Evolutionary conservation across 2,888 invertebrate genomes (phyloP).

Genomic region (Stratiomys singularior): DNA sequence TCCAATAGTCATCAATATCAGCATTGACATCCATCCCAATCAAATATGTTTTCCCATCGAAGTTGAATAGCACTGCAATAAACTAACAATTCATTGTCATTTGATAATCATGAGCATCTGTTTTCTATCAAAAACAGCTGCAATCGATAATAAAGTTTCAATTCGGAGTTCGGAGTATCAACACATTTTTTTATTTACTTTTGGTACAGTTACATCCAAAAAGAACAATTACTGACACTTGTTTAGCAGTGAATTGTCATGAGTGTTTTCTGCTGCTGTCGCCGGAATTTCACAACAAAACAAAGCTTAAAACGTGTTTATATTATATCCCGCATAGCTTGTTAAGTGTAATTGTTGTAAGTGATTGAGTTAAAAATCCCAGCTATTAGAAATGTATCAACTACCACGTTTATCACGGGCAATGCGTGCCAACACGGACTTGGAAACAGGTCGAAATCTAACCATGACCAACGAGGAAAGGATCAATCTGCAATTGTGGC

Average conservation of each 20-base stretch:
- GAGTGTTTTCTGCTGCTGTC: background rate
- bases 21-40: conserved; percentile 57
- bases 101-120: background rate
- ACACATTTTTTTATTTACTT: background rate
- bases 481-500: conserved; percentile 52
- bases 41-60: background rate
- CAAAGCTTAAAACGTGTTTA: conserved; percentile 3
- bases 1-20: conserved; percentile 82
- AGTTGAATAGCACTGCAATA: background rate
- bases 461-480: conserved; percentile 51
- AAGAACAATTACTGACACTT: conserved; percentile 16
- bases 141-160: conserved; percentile 26
- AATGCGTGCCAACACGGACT: conserved; percentile 71
- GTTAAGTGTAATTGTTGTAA: background rate
- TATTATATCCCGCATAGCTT: background rate
- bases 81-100: background rate
- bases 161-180: conserved; percentile 11
- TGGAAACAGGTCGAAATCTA: conserved; percentile 63
- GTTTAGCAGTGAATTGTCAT: background rate
- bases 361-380: background rate
- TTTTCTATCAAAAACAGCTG: conserved; percentile 25
- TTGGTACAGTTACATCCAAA: conserved; percentile 16
- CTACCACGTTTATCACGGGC: conserved; percentile 74
- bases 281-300: conserved; percentile 27
- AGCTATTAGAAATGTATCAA: conserved; percentile 55